Conservation (phyloP, 2,113 vertebrate genomes). For the Tragelaphus scriptus region DNA sequence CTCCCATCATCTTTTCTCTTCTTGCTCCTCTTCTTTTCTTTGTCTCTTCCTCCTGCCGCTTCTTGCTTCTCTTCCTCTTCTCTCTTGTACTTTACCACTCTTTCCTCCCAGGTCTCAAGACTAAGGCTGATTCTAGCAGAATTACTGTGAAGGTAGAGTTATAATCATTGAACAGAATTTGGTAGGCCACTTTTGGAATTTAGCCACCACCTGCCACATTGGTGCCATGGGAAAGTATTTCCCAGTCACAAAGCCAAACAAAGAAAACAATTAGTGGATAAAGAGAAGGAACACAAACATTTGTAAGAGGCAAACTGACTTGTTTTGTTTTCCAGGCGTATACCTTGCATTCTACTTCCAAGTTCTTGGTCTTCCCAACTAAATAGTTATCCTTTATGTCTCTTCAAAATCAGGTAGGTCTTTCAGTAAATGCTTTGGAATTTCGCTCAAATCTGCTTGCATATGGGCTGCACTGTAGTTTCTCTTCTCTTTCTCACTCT, state of each 20-base stretch:
- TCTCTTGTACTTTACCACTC: not conserved
- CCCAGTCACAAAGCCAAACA: not conserved
- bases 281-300: not conserved
- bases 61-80: not conserved
- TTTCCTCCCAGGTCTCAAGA: not conserved
- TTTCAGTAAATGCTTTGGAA: not conserved
- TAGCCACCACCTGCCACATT: not conserved
- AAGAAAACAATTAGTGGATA: constrained; percentile 3
- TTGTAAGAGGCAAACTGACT: not conserved
- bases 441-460: constrained; percentile 1
- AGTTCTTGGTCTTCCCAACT: not conserved
- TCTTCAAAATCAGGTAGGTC: constrained; percentile 1
- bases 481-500: not conserved
- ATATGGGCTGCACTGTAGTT: not conserved
- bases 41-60: not conserved
- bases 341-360: not conserved
- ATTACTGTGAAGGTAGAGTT: not conserved
- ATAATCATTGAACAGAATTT: not conserved
- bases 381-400: constrained; percentile 1
- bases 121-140: not conserved
- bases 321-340: not conserved
- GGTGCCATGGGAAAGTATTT: not conserved
- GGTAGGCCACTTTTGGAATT: not conserved
- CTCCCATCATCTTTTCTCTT: not conserved
- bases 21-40: not conserved